Percentiles rank a stretch among this genome's conserved stretches.
These are phyloP conservation scores for Globodera ellingtonae DNA, from an alignment of 1,140 invertebrate genomes.

Conservation along the genomic window DNA sequence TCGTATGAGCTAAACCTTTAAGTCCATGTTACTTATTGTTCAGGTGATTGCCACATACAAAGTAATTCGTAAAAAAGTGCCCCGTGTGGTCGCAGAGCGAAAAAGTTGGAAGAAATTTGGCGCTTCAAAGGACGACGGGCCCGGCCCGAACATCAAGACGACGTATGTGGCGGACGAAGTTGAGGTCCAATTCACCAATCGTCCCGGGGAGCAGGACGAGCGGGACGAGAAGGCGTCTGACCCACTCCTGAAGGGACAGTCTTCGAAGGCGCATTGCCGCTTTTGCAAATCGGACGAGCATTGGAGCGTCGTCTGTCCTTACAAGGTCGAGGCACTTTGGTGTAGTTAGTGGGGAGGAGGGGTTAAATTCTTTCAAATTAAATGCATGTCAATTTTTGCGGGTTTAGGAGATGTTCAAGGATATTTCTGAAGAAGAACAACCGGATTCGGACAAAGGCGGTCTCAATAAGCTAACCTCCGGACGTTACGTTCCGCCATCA, in stretches of 20 bases:
- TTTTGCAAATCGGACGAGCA: slow-evolving; percentile 64
- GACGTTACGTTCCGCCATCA: slow-evolving; percentile 52
- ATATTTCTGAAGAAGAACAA: slow-evolving; percentile 44
- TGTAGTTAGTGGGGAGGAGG: no score
- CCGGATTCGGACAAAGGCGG: slow-evolving; percentile 31
- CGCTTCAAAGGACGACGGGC: slow-evolving; percentile 42
- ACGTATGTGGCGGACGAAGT: slow-evolving; percentile 94
- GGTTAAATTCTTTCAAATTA: no score
- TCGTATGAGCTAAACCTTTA: background rate
- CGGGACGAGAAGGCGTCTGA: slow-evolving; percentile 51
- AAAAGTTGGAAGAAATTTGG: slow-evolving; percentile 59
- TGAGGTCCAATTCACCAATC: slow-evolving; percentile 76
- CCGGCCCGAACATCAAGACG: slow-evolving; percentile 73
- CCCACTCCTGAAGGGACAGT: slow-evolving; percentile 26
- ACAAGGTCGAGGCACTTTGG: slow-evolving; percentile 47
- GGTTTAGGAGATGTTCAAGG: slow-evolving; percentile 54
- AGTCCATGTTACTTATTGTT: slow-evolving; percentile 9
- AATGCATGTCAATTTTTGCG: background rate
- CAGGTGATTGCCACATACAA: slow-evolving; percentile 52
- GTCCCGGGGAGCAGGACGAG: slow-evolving; percentile 58
- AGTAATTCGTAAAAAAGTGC: slow-evolving; percentile 53
- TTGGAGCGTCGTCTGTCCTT: slow-evolving; percentile 62
- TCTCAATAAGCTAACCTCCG: slow-evolving; percentile 8
- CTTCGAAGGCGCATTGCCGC: slow-evolving; percentile 56
- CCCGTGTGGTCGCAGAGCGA: slow-evolving; percentile 51